phyloP scores from a whole-genome alignment of 1,140 invertebrate genomes.

The Atopsyche davidsoni region DNA sequence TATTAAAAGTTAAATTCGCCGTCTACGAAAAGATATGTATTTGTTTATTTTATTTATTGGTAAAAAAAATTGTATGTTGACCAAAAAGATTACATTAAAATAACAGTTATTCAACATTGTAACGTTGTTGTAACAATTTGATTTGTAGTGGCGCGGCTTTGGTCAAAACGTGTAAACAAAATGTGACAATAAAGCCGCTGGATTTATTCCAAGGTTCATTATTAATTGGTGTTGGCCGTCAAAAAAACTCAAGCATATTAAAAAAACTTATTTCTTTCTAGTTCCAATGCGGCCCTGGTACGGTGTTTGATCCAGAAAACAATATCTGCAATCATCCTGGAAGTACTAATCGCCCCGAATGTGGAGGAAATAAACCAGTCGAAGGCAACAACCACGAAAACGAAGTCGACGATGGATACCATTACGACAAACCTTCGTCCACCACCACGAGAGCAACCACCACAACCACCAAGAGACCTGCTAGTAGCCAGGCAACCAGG shows the following conservation, averaged over 20 bases:
- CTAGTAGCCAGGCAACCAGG: constrained; percentile 15
- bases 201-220: too few relatives aligned
- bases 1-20: too few relatives aligned
- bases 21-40: too few relatives aligned
- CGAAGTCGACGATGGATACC: constrained; percentile 16
- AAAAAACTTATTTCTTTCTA: constrained; percentile 39
- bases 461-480: constrained; percentile 12
- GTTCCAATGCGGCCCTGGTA: constrained; percentile 64
- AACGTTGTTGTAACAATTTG: too few relatives aligned
- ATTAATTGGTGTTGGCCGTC: too few relatives aligned
- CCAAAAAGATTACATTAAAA: too few relatives aligned
- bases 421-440: constrained; percentile 18
- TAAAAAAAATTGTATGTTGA: too few relatives aligned
- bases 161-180: too few relatives aligned
- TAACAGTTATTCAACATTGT: too few relatives aligned
- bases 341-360: constrained; percentile 54
- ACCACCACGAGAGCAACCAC: constrained; percentile 19
- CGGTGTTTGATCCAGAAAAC: constrained; percentile 61
- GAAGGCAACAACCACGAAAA: constrained; percentile 25
- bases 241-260: not conserved
- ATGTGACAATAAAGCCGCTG: too few relatives aligned
- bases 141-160: too few relatives aligned
- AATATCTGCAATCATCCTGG: constrained; percentile 61
- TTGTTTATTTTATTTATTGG: not conserved
- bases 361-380: constrained; percentile 34